Percentiles rank a stretch among this genome's conserved stretches.
phyloP scores from a whole-genome alignment of 2,888 invertebrate genomes.

The Euproctis similis region DNA sequence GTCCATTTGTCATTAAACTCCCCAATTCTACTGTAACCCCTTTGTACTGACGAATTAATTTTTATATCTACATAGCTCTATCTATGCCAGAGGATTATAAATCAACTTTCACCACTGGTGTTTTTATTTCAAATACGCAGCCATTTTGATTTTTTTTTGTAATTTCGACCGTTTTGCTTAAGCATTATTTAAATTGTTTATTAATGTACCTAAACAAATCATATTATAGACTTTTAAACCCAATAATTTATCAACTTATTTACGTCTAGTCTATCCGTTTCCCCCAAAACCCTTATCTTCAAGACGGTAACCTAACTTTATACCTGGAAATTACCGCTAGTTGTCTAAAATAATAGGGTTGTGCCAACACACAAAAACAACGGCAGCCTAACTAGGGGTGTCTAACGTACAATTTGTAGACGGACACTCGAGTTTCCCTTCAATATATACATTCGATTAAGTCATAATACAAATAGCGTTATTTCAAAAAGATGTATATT shows the following conservation, averaged over 20 bases:
- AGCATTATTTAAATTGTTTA: no score
- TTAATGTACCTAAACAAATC: no score
- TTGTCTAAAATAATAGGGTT: constrained; percentile 17
- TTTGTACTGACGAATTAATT: constrained; percentile 56
- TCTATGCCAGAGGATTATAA: constrained; percentile 26
- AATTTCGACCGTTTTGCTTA: no score
- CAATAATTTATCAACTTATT: no score
- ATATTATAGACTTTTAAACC: no score
- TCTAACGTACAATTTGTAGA: constrained; percentile 52
- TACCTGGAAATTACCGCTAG: constrained; percentile 3
- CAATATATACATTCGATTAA: constrained; percentile 56
- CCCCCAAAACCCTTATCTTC: constrained; percentile 2
- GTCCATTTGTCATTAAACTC: constrained; percentile 54
- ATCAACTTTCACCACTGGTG: constrained; percentile 18
- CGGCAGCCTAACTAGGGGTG: constrained; percentile 33
- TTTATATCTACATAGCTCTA: constrained; percentile 34
- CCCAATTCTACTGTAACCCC: constrained; percentile 27
- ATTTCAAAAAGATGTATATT: constrained; percentile 53
- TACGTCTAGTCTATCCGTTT: no score
- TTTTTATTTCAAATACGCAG: no score
- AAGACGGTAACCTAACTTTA: constrained; percentile 4
- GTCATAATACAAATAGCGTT: constrained; percentile 60
- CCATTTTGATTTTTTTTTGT: no score
- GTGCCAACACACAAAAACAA: constrained; percentile 11
- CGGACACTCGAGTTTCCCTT: constrained; percentile 54